Base-by-base conservation (phyloP, 2,797 vertebrate genomes). In the Sebastolobus altivelis region DNA sequence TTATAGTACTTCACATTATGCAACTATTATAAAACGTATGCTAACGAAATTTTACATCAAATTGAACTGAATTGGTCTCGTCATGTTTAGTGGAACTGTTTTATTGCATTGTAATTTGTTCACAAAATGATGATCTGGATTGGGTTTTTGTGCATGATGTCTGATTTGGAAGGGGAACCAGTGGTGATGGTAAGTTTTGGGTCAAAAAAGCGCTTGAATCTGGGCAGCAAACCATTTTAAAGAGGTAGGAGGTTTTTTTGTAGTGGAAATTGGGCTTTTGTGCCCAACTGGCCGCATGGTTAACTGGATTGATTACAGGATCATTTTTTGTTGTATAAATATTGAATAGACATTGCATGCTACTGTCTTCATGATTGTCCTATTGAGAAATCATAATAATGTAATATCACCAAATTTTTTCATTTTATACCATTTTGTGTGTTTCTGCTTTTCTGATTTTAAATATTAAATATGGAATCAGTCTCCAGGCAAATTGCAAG, bases 171-270 rank as follows among this genome's bases (percentile, higher is more conserved):
- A 82, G 69, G 83, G 84, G 86, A 92, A 72, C 91, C 90, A 75
- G 83, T 83, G 87, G 76, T 79, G 69, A 93, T 93, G 95, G 95
- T 95, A 95, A 95, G 95, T 95, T 90, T 69, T 86, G 75, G 90
- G 90, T 93, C 93, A 87, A 90, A 89, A 87, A 92, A 84, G 66
- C 66, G 35, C 75, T 88, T 92, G 85, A 90, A 82, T 92, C 88
- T 87, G 88, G 92, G 89, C 79, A 77, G 89, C 84, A 93, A 88
- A 87, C 75, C 87, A 80, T 91, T 88, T 80, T 74, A 69, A 88
- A 92, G 94, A 95, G 95, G 95, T 96, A 95, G 95, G 95, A 94
- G n/a, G 71, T 83, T 67, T 76, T 90, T 89, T 92, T 83, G 61
- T 68, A 66, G 82, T 33, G 55, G 58, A 65, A 72, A 68, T 18